Base-by-base conservation (phyloP, 2,797 vertebrate genomes). In the Craterocephalus amniculus region DNA sequence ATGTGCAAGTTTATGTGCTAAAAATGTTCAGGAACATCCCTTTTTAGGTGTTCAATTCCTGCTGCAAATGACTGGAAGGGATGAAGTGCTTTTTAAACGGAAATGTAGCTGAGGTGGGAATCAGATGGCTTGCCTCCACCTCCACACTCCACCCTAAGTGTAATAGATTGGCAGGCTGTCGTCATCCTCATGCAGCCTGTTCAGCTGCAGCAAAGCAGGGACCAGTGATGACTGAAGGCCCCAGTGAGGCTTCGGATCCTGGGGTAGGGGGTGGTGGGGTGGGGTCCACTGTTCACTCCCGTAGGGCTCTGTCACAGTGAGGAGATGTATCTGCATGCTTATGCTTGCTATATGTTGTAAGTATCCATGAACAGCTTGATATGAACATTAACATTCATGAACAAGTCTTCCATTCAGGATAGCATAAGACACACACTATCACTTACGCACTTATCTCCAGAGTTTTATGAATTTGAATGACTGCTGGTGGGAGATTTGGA, bases 361-460 rank as follows among this genome's bases (percentile, higher is more conserved):
- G 74, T 63, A 40, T 36, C 24, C 76, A 63, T 67, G 56, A 77
- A 73, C 74, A 85, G 76, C 74, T 74, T 66, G 55, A 72, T 70
- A 68, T 78, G 69, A 78, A 61, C 82, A 90, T 83, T 75, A 84
- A 81, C 79, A 86, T 82, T 85, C 77, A 87, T 78, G 73, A 85
- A 78, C 79, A 83, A 81, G 67, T 83, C 81, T 80, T 88, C 71
- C 71, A 63, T 75, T 80, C 68, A 59, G 78, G 60, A 68, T 67
- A 60, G 71, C 74, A 59, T 32, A 81, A 75, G 77, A 83, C 75
- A 80, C 68, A 78, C 66, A 34, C 79, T 70, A 78, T 85, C 76
- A 78, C 76, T 71, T 66, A 35, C 74, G 58, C 59, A 58, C 61
- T 82, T 81, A 81, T 79, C 78, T 83, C 34, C 18, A 40, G 73